A percentile compares a stretch with the other conserved stretches of the same genome.
Conservation (phyloP, 2,113 vertebrate genomes). For the Heterotilapia buettikoferi region DNA sequence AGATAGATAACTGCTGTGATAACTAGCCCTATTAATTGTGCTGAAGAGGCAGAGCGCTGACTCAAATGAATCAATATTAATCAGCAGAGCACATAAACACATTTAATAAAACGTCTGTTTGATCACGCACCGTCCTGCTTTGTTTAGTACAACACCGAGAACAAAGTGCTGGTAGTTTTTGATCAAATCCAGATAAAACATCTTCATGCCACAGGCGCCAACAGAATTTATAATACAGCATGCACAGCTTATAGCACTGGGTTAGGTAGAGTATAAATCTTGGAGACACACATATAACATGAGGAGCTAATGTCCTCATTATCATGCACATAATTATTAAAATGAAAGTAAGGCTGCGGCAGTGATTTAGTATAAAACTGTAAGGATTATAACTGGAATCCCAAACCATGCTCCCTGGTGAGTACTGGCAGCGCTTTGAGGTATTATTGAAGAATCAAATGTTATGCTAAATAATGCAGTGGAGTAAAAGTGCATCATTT, state of each 20-base stretch:
- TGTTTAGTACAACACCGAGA: not conserved
- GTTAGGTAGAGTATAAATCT: not conserved
- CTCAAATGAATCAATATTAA: slow-evolving; percentile 33
- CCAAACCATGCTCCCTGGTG: not conserved
- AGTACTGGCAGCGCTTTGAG: not conserved
- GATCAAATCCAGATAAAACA: not conserved
- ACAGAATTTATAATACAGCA: not conserved
- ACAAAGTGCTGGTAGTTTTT: not conserved
- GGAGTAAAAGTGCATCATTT: not conserved
- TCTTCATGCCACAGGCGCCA: not conserved
- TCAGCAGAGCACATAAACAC: slow-evolving; percentile 17
- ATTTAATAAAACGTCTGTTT: slow-evolving; percentile 33
- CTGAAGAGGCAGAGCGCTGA: not conserved
- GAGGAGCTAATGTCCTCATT: not conserved
- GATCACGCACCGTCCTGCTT: not conserved
- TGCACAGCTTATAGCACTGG: not conserved
- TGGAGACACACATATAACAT: not conserved
- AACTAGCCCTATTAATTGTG: slow-evolving; percentile 18
- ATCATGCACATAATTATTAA: not conserved
- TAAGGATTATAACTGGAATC: not conserved
- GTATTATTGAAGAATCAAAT: not conserved
- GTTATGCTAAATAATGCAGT: not conserved
- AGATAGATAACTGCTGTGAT: not conserved
- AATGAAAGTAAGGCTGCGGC: not conserved
- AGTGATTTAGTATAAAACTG: not conserved